These are phyloP conservation scores for Orthonyx spaldingii DNA, from an alignment of 2,113 vertebrate genomes.

Conservation along the genomic window DNA sequence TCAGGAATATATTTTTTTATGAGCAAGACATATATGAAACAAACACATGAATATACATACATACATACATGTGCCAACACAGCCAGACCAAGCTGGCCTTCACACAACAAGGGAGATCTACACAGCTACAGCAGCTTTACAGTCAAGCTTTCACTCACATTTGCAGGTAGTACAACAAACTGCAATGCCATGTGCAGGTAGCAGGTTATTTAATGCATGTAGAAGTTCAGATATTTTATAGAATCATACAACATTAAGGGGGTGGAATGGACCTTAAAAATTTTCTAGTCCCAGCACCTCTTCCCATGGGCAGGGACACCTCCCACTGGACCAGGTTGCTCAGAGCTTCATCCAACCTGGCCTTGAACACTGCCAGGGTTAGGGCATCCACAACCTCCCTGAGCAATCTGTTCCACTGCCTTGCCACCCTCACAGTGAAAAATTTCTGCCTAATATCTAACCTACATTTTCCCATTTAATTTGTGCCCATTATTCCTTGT, in stretches of 20 bases:
- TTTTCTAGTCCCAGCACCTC: neutral
- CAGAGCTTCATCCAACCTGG: neutral
- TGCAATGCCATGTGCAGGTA: neutral
- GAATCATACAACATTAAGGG: neutral
- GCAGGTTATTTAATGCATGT: neutral
- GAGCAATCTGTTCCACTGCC: neutral
- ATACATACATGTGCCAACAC: rapidly evolving
- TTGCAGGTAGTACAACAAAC: neutral
- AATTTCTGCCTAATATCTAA: neutral
- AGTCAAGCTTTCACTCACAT: neutral
- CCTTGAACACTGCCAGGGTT: neutral
- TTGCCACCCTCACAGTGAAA: neutral
- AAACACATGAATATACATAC: no score
- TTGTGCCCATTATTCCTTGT: neutral
- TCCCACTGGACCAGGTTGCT: neutral
- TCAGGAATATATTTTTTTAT: neutral
- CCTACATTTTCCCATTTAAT: neutral
- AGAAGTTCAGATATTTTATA: neutral
- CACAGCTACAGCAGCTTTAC: neutral
- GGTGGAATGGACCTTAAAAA: neutral
- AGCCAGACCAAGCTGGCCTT: neutral
- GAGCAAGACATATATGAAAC: neutral
- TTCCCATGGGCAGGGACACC: neutral
- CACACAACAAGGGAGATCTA: neutral
- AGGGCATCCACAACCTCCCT: neutral